Base-by-base conservation (phyloP, 2,797 vertebrate genomes). In the Aldrovandia affinis region DNA sequence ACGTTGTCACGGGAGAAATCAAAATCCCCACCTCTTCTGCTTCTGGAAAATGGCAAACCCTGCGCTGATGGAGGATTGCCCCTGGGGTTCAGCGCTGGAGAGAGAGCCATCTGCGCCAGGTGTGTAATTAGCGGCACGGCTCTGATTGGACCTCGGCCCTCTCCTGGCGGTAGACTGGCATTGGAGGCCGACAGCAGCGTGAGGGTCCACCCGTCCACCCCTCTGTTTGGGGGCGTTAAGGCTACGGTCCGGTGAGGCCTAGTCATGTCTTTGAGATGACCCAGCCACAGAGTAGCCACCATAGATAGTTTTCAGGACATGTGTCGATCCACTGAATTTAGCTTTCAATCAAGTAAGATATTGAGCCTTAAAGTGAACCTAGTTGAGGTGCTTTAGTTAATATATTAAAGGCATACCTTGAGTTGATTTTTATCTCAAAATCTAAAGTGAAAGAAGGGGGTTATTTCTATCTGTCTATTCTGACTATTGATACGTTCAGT, bases 31-130 rank as follows among this genome's bases (percentile, higher is more conserved):
- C 65, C 83, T 84, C n/a, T 28, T 73, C 57, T 33, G 22, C 73
- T 63, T 42, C 55, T 55, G 52, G 77, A 83, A 84, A 80, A 86
- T 80, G 80, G 80, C 77, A 61, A 84, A 84, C 54, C 77, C 65
- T 28, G 63, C 30, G 44, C 42, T 78, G 70, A 82, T 82, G 81
- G 81, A 85, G 61, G 80, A 54, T 80, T 81, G 65, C 81, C 75
- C 83, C 81, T 80, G 57, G 86, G 81, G 61, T 61, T n/a, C 30
- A 61, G 79, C 78, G 78, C 42, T 65, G 52, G 63, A 79, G 28
- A 52, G 81, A 61, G 59, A 85, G 65, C 73, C 73, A 78, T 50
- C 80, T 30, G 84, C 83, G 28, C 30, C 63, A 18, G 10, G 77
- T 54, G 77, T 80, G 63, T 81, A 82, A 80, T 86, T 86, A 85